phyloP scores from a whole-genome alignment of 2,797 vertebrate genomes.

The Chiroxiphia lanceolata region DNA sequence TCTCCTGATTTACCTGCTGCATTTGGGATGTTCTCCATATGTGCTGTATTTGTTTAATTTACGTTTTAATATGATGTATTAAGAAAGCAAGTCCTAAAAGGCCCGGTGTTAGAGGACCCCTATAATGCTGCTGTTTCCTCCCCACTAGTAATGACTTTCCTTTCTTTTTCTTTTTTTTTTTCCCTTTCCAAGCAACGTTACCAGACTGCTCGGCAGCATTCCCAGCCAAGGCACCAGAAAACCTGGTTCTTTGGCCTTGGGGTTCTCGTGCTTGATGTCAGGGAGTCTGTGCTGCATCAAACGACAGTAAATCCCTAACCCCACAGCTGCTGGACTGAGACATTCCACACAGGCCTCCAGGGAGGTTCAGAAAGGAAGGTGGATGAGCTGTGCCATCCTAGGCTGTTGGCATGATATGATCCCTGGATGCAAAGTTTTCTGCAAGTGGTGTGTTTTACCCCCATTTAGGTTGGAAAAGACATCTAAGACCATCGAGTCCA shows the following conservation, averaged over 20 bases:
- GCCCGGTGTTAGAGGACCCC: not conserved
- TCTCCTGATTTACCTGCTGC: not conserved
- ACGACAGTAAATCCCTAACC: not conserved
- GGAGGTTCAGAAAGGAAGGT: not conserved
- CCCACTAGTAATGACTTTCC: not conserved
- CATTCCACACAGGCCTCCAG: accelerated
- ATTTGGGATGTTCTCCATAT: accelerated
- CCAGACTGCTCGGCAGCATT: accelerated
- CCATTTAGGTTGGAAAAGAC: not conserved
- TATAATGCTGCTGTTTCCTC: not conserved
- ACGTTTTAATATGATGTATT: not conserved
- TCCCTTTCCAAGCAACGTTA: not conserved
- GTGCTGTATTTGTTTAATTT: not conserved
- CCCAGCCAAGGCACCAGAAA: not conserved
- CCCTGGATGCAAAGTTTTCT: not conserved
- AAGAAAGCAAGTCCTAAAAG: not conserved
- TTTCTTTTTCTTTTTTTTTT: not conserved
- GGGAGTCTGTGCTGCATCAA: accelerated
- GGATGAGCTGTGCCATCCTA: accelerated
- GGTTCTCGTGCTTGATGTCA: not conserved
- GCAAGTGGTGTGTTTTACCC: not conserved
- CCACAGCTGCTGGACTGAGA: accelerated
- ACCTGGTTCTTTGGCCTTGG: not conserved
- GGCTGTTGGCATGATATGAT: not conserved
- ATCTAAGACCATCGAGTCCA: not conserved